Evolutionary conservation across 2,888 invertebrate genomes (phyloP).

Genomic region (Mellilla xanthometata): DNA sequence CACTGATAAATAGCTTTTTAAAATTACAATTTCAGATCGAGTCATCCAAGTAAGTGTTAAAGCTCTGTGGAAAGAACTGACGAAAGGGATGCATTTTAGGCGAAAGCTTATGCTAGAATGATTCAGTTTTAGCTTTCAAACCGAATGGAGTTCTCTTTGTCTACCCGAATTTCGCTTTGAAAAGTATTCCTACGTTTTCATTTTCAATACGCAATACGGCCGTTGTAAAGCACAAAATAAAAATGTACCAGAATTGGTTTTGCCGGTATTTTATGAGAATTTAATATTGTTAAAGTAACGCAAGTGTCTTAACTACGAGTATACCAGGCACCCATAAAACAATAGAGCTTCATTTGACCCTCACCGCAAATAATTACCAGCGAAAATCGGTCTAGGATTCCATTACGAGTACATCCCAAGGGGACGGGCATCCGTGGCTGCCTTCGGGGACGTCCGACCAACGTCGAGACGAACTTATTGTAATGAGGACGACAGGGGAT

Average conservation of each 20-base stretch:
- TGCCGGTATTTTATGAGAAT: too few species aligned
- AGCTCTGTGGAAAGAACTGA: conserved; percentile 4
- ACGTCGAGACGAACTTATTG: conserved; percentile 64
- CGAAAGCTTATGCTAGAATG: conserved; percentile 23
- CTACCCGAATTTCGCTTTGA: conserved; percentile 2
- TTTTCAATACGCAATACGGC: too few species aligned
- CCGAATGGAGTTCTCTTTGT: conserved; percentile 6
- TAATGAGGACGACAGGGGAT: conserved; percentile 78
- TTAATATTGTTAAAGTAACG: too few species aligned
- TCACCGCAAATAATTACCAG: conserved; percentile 54
- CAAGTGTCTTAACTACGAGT: too few species aligned
- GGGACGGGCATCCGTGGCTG: conserved; percentile 62
- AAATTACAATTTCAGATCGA: too few species aligned
- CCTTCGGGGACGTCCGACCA: conserved; percentile 55
- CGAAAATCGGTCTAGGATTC: conserved; percentile 62
- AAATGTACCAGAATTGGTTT: too few species aligned
- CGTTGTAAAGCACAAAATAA: too few species aligned
- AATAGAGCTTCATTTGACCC: conserved; percentile 18
- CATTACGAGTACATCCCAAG: conserved; percentile 73
- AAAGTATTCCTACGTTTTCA: background rate
- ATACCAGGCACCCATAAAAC: conserved; percentile 20
- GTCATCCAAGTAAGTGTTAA: too few species aligned
- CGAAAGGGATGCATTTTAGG: conserved; percentile 19
- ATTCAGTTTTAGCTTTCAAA: conserved; percentile 13
- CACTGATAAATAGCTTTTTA: too few species aligned